Evolutionary conservation across 2,888 invertebrate genomes (phyloP), one percentile per base, ranked within the genome.

Genomic region (Trichopoda pennipes): DNA sequence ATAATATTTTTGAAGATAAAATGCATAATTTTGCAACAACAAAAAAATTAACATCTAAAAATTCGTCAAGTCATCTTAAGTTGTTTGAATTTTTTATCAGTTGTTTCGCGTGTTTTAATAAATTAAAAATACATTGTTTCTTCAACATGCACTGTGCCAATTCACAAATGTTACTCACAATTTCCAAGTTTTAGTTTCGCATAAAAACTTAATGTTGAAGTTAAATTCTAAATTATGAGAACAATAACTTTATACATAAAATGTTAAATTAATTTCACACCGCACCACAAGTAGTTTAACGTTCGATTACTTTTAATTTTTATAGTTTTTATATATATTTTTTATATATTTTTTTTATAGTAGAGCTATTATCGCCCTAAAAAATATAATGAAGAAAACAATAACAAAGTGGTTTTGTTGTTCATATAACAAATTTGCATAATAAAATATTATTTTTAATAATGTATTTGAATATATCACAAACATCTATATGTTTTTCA

Each of bases 141-240:
- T 76, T 68, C 21, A 42, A 63, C 81, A 81, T 76, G 81, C 81
- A 77, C 76, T 68, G 66, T 61, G 49, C 72, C 44, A 72, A 68
- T 76, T 72, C 61, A 72, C 76, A 76, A 64, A 32, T 53, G 21
- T 42, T 51, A 16, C n/a, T 68, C 35, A 64, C 47, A 55, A 19
- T 28, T 42, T 72, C n/a, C 14, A 28, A 35, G n/a, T 4, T 51
- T 73, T 55, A 47, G n/a, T 68, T 49, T 58, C 42, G 49, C 55
- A 75, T 75, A 70, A 69, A 72, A 49, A 2, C 16, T 61, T 23
- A n/a, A 44, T 51, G 21, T 12, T 42, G 14, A 70, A 55, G 51
- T 56, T 49, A 68, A 74, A 53, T 60, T 75, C 64, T 80, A 49
- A 66, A 72, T 38, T 10, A 38, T 38, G 38, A 38, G 38, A 38